Evolutionary conservation across 1,140 invertebrate species (phyloP), one percentile per base, ranked within the genome.

Genomic region (Olivierus martensii): DNA sequence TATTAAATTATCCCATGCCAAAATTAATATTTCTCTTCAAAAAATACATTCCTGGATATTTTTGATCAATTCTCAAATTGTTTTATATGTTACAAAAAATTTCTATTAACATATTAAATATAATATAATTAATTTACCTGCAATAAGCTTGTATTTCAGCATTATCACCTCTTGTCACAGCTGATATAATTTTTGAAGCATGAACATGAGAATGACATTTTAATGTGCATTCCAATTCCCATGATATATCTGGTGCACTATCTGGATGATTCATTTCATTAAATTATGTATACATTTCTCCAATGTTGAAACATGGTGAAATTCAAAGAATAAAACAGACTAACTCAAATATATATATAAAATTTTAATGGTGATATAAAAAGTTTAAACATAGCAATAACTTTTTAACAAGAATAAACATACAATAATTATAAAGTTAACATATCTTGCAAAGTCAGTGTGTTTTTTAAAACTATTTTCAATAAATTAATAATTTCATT

Each of bases 381-480:
- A 49, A 38, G 10, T 45, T n/a, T n/a, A 4, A 41, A n/a, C 1
- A 41, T 17, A 7, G 74, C 74, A 54, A 75, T n/a, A n/a, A n/a
- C n/a, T n/a, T n/a, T n/a, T n/a, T n/a, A n/a, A n/a, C n/a, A n/a
- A n/a, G n/a, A n/a, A n/a, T n/a, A n/a, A n/a, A n/a, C n/a, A n/a
- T n/a, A n/a, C n/a, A 73, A 56, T 73, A 75, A 38, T 77, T 80
- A 62, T 73, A 77, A 55, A 80, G 81, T 4, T 76, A 76, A 63
- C 80, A n/a, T n/a, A n/a, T n/a, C n/a, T n/a, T n/a, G n/a, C n/a
- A n/a, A n/a, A n/a, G n/a, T n/a, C n/a, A n/a, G n/a, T n/a, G n/a
- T n/a, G n/a, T n/a, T n/a, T n/a, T n/a, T n/a, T n/a, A n/a, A 84
- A 62, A 86, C 83, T 64, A 81, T 86, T 55, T 86, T 82, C 51